These are phyloP conservation scores for Gadus chalcogrammus DNA, from an alignment of 2,113 vertebrate species.

Conservation along the genomic window DNA sequence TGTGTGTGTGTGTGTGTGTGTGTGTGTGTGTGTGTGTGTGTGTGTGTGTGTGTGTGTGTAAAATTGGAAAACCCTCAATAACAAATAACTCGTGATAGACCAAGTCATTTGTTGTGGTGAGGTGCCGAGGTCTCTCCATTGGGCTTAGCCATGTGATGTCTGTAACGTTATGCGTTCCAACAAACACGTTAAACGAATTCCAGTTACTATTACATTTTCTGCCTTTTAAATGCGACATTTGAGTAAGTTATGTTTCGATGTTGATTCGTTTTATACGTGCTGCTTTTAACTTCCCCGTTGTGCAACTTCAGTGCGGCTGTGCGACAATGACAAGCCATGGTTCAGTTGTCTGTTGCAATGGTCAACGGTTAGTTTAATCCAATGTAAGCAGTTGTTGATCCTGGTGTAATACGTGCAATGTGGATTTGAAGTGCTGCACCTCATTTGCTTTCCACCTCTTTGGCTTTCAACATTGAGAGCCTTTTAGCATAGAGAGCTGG, in stretches of 20 bases:
- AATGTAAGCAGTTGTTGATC: background rate
- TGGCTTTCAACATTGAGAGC: background rate
- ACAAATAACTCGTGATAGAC: background rate
- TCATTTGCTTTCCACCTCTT: background rate
- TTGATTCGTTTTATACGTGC: too few relatives aligned
- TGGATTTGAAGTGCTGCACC: background rate
- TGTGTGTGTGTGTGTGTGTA: too few relatives aligned
- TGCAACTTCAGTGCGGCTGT: slow-evolving; percentile 56
- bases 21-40: too few relatives aligned
- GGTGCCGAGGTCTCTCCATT: slow-evolving; percentile 48
- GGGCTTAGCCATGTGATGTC: background rate
- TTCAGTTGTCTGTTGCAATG: slow-evolving; percentile 14
- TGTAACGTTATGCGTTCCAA: too few relatives aligned
- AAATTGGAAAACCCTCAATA: slow-evolving; percentile 3
- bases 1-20: too few relatives aligned
- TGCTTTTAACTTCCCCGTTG: slow-evolving; percentile 56
- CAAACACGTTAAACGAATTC: too few relatives aligned
- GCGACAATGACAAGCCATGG: background rate
- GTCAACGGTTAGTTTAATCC: slow-evolving; percentile 4
- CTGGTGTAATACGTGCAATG: background rate
- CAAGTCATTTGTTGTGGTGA: slow-evolving; percentile 23
- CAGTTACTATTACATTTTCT: too few relatives aligned
- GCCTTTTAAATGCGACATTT: too few relatives aligned
- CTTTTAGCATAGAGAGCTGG: background rate
- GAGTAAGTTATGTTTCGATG: too few relatives aligned